phyloP scores from a whole-genome alignment of 1,140 invertebrate genomes.

The honey bee (Apis mellifera) region Amel_HAv3.1 CM009938.2:8371001-8371500 shows the following conservation, averaged over 20 bases:
- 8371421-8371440: constrained; percentile 4
- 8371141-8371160: background rate
- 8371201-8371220: background rate
- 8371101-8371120: constrained; percentile 7
- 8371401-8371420: too few relatives aligned
- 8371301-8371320: too few relatives aligned
- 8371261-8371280: too few relatives aligned
- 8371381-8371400: background rate
- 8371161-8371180: background rate
- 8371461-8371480: background rate
- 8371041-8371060: background rate
- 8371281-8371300: too few relatives aligned
- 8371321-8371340: background rate
- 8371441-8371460: constrained; percentile 1
- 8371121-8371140: constrained; percentile 1
- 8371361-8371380: background rate
- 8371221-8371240: background rate
- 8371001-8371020: background rate
- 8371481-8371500: background rate
- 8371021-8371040: background rate
- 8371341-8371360: background rate
- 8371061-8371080: constrained; percentile 10
- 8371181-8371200: background rate
- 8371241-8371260: too few relatives aligned
- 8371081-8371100: background rate